A percentile compares a stretch with the other conserved stretches of the same genome.
These are phyloP conservation scores for Drosophila grimshawi DNA, from an alignment of 1,140 invertebrate genomes.

Conservation along the genomic window DNA sequence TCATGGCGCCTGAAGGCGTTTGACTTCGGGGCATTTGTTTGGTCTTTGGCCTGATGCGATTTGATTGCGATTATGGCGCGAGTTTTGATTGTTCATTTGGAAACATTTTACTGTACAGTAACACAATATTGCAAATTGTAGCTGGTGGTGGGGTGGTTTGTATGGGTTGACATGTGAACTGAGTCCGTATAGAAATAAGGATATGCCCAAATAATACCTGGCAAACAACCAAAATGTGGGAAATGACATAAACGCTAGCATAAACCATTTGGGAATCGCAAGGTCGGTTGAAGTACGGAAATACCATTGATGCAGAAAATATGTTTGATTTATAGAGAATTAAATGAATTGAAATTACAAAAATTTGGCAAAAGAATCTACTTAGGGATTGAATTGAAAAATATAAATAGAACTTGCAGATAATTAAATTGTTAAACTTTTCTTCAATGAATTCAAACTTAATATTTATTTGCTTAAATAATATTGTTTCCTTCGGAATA, in stretches of 20 bases:
- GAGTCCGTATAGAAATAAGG: neutral
- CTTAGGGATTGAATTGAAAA: neutral
- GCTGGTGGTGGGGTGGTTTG: neutral
- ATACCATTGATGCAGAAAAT: neutral
- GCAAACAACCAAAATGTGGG: constrained; percentile 4
- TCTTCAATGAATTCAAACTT: no score
- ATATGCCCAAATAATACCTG: neutral
- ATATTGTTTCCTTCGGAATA: no score
- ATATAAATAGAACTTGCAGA: neutral
- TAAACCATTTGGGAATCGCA: neutral
- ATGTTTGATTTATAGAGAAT: neutral
- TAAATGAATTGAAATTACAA: neutral
- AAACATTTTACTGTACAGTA: constrained; percentile 21
- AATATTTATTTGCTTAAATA: no score
- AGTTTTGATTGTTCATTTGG: constrained; percentile 55
- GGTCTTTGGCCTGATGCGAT: constrained; percentile 39
- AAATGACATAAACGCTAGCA: neutral
- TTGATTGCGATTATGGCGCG: constrained; percentile 53
- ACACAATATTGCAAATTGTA: neutral
- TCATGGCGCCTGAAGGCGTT: constrained; percentile 23
- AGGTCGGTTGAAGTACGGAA: neutral
- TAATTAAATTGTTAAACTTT: neutral
- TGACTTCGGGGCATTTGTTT: constrained; percentile 30
- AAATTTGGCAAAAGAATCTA: neutral
- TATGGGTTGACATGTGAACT: neutral